These are phyloP conservation scores for Galbula dea DNA, from an alignment of 2,113 vertebrate genomes.

Conservation along the genomic window DNA sequence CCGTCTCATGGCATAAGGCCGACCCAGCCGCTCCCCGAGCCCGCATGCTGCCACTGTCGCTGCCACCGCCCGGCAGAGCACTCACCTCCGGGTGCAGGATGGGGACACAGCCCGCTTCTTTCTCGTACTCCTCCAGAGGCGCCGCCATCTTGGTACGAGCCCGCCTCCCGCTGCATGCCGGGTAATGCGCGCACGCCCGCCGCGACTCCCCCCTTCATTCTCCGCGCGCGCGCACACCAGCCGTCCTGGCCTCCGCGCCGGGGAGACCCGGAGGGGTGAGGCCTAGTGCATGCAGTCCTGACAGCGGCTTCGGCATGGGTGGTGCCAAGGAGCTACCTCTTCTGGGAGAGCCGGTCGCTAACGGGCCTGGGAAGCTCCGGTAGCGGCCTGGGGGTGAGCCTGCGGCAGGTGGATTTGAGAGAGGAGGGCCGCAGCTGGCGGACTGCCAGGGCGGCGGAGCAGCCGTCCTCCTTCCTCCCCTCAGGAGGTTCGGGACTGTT, in stretches of 20 bases:
- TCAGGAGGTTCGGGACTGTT: too few relatives aligned
- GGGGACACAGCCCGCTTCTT: constrained; percentile 92
- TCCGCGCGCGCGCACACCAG: not conserved
- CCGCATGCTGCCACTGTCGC: not conserved
- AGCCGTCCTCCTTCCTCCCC: too few relatives aligned
- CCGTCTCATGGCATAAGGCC: not conserved
- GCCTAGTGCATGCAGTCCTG: not conserved
- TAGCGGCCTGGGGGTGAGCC: not conserved
- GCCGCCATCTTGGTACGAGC: constrained; percentile 94
- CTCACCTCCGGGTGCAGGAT: constrained; percentile 93
- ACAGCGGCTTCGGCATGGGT: not conserved
- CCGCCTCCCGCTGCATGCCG: constrained; percentile 88
- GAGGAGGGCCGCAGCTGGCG: not conserved
- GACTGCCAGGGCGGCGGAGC: not conserved
- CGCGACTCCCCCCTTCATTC: not conserved
- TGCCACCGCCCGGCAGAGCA: not conserved
- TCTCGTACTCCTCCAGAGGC: constrained; percentile 92
- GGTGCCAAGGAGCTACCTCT: not conserved
- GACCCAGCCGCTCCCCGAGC: not conserved
- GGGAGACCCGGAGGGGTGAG: not conserved
- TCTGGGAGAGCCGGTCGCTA: not conserved
- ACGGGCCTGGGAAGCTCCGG: not conserved
- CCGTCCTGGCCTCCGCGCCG: not conserved
- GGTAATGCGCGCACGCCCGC: constrained; percentile 70
- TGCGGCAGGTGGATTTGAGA: not conserved